phyloP scores from a whole-genome alignment of 2,113 vertebrate genomes.

The Anguilla rostrata region DNA sequence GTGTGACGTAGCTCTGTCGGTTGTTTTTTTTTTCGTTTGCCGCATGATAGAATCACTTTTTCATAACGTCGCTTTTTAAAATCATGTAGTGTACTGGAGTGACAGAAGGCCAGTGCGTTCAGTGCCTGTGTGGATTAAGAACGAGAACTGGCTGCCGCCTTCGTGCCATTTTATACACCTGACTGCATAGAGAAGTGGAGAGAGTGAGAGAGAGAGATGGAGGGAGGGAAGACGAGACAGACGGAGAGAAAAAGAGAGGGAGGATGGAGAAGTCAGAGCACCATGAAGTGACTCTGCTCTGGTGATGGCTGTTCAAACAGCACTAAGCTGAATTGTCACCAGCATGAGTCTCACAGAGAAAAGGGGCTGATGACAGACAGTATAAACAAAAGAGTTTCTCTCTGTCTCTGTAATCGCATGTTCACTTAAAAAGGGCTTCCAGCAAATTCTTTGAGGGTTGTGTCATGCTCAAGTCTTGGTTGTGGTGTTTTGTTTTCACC shows the following conservation, averaged over 20 bases:
- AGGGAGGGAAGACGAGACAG: not conserved
- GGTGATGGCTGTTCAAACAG: constrained; percentile 57
- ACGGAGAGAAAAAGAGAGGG: constrained; percentile 6
- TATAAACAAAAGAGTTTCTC: constrained; percentile 59
- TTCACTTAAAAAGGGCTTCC: constrained; percentile 62
- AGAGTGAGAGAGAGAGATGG: constrained; percentile 12
- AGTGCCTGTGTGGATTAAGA: too few relatives aligned
- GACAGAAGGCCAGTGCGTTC: too few relatives aligned
- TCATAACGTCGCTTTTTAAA: not conserved
- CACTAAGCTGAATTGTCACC: constrained; percentile 61
- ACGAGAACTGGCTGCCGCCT: too few relatives aligned
- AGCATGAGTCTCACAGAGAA: constrained; percentile 39
- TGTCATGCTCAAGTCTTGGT: constrained; percentile 49
- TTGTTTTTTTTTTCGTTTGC: not conserved
- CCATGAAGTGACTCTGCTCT: constrained; percentile 41
- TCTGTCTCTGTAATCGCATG: constrained; percentile 52
- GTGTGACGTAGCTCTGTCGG: not conserved
- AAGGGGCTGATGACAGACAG: constrained; percentile 58
- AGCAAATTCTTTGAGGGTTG: constrained; percentile 59
- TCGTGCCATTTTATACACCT: too few relatives aligned
- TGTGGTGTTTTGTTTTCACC: constrained; percentile 42
- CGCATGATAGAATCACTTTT: not conserved
- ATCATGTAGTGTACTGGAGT: not conserved
- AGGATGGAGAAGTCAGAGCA: constrained; percentile 35
- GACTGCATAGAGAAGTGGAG: too few relatives aligned